Conservation (phyloP, 2,797 vertebrate genomes). For the Enoplosus armatus region DNA sequence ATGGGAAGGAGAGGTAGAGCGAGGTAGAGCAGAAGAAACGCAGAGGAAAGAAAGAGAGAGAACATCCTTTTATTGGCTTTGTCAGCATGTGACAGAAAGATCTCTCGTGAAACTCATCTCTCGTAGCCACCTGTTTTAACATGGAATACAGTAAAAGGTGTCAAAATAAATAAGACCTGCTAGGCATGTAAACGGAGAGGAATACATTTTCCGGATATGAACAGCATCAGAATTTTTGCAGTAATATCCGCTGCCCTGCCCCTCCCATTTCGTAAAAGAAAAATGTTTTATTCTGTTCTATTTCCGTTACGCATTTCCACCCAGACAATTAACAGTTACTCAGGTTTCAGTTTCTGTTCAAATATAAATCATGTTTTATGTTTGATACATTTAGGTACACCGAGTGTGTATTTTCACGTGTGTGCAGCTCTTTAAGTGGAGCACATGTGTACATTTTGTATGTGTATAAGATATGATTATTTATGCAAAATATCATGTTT, state of each 20-base stretch:
- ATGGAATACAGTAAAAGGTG: not conserved
- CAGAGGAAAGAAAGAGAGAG: not conserved
- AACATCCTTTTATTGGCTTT: not conserved
- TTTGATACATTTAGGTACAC: not conserved
- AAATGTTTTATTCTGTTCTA: not conserved
- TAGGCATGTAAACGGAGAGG: not conserved
- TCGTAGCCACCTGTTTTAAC: not conserved
- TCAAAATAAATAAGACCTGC: not conserved
- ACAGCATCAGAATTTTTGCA: not conserved
- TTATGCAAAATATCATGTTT: not conserved
- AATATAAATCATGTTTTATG: not conserved
- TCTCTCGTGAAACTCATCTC: not conserved
- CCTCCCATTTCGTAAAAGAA: not conserved
- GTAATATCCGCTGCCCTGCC: not conserved
- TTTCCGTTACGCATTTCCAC: not conserved
- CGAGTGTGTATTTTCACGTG: not conserved
- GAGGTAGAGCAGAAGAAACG: not conserved
- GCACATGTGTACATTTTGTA: not conserved
- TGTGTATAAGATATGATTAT: not conserved
- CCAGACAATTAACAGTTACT: too few relatives aligned
- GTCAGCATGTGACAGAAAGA: not conserved
- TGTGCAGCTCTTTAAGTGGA: not conserved
- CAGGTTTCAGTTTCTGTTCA: not conserved
- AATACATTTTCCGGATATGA: not conserved
- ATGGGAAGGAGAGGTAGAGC: not conserved